Percentiles rank a stretch among this genome's conserved stretches.
Conservation (phyloP, 23 tunicate genomes). For the Clavelina lepadiformis region DNA sequence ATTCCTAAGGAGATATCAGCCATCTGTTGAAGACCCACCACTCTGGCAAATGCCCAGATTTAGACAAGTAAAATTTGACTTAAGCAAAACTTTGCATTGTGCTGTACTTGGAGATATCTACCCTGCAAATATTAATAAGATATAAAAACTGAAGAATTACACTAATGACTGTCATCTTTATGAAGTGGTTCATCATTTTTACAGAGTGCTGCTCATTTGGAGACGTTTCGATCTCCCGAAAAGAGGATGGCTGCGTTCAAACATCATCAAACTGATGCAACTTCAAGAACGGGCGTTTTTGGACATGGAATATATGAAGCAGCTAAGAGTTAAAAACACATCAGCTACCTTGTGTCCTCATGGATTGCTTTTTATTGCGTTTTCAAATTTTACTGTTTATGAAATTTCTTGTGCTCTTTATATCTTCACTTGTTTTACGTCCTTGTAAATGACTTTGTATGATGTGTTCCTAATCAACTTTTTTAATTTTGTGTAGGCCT, state of each 20-base stretch:
- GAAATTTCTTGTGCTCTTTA: too few relatives aligned
- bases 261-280: constrained; percentile 85
- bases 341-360: too few relatives aligned
- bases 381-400: too few relatives aligned
- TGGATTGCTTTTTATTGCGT: too few relatives aligned
- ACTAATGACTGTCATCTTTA: background rate
- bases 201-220: constrained; percentile 75
- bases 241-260: constrained; percentile 56
- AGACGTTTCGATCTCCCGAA: constrained; percentile 80
- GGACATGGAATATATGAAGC: constrained; percentile 93
- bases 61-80: constrained; percentile 10
- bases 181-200: background rate
- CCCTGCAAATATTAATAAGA: too few relatives aligned
- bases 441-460: too few relatives aligned
- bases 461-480: too few relatives aligned
- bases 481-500: too few relatives aligned
- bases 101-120: too few relatives aligned
- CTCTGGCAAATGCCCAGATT: constrained; percentile 90
- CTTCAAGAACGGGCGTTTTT: constrained; percentile 73
- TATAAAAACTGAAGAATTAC: background rate
- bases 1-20: constrained; percentile 61
- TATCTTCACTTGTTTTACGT: too few relatives aligned
- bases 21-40: constrained; percentile 71
- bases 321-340: constrained; percentile 57
- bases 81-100: background rate